Conservation (phyloP, 2,888 invertebrate species). For the Cantharis rustica region DNA sequence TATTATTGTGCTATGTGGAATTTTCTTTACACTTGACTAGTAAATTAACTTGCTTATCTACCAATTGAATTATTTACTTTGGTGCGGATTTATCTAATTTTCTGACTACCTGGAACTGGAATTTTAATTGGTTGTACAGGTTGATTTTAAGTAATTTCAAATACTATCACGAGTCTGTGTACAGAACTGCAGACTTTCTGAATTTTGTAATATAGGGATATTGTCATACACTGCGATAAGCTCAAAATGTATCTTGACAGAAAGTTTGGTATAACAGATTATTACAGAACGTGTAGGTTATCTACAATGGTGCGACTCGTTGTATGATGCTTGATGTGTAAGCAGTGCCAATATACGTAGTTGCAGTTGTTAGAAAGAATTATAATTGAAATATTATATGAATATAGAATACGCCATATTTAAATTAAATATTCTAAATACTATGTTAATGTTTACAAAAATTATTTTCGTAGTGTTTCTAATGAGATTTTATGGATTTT, state of each 20-base stretch:
- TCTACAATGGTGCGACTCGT: background rate
- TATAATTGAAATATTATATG: background rate
- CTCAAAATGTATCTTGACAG: background rate
- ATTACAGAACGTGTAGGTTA: background rate
- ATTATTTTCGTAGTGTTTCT: no score
- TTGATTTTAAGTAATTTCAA: background rate
- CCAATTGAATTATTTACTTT: no score
- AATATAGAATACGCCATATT: no score
- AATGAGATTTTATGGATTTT: no score
- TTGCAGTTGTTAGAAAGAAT: no score
- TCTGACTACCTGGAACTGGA: background rate
- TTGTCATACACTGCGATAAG: background rate
- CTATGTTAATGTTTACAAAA: no score
- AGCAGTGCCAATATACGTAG: no score
- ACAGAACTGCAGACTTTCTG: background rate
- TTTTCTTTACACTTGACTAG: background rate
- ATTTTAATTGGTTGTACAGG: no score
- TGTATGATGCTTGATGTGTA: background rate
- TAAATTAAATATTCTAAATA: no score
- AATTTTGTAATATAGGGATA: background rate
- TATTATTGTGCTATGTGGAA: background rate
- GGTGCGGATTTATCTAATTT: background rate
- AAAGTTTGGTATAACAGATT: background rate
- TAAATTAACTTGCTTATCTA: background rate
- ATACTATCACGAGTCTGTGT: background rate